Base-by-base conservation (phyloP, 2,113 vertebrate genomes). In the Otus sunia region DNA sequence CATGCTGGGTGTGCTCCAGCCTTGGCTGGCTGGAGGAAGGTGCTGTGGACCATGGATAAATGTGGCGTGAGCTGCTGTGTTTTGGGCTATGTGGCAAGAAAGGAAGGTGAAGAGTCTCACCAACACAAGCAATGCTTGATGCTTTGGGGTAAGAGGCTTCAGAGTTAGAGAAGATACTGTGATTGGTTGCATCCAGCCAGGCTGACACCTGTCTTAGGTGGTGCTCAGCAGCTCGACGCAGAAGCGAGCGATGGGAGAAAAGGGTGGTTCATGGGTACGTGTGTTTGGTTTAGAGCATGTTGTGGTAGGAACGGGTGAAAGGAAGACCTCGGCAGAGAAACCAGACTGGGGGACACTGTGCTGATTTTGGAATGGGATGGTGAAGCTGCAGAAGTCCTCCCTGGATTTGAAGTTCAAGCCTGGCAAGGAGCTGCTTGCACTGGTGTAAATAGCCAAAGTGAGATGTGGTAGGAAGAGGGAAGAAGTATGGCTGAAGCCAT, bases 141-240 rank as follows among this genome's bases (percentile, higher is more conserved):
- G n/a, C 45, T 60, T 74, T 45, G 22, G n/a, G 12, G 20, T 52
- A 50, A 45, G 55, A 64, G 29, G 10, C 26, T 12, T 29, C 73
- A 34, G 36, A 56, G 18, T 36, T 18, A 77, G 64, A 17, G 26
- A 56, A 62, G 41, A 49, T 2, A 3, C 34, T 16, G 12, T 49
- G 49, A 43, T 64, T 1, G 0, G 22, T 43, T 2, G 1, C 18
- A 20, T 72, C 41, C 36, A 50, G 59, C 21, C 1, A 1, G 49
- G 39, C 23, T 49, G 34, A 37, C 0, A 2, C 49, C 49, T 36
- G 12, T 37, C 52, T 43, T 36, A 9, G 10, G 27, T 45, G 52
- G 22, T 45, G 19, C 58, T 56, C 22, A 37, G 81, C 50, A 58
- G 50, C 43, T 85, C 2, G 0, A 17, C 2, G 2, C 43, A 52